A percentile compares a stretch with the other conserved stretches of the same genome.
Conservation (phyloP, 2,888 invertebrate species). For the Trichopria drosophilae region DNA sequence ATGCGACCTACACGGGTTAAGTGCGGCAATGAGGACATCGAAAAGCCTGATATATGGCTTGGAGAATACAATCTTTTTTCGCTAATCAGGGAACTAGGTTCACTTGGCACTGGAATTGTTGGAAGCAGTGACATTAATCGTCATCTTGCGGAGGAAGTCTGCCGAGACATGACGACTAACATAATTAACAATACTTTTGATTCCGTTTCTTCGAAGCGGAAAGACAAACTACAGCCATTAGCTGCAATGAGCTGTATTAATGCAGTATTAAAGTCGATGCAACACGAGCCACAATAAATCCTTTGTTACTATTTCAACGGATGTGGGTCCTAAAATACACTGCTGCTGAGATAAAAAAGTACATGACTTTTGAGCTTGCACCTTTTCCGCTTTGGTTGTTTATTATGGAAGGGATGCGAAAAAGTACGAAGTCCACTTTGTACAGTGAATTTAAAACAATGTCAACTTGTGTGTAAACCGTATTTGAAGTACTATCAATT, state of each 20-base stretch:
- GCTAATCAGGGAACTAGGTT: slow-evolving; percentile 20
- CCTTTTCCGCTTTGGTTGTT: slow-evolving; percentile 6
- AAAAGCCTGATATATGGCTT: too few relatives aligned
- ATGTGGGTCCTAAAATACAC: not conserved
- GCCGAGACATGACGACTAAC: slow-evolving; percentile 40
- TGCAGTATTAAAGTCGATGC: not conserved
- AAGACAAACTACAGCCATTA: slow-evolving; percentile 2
- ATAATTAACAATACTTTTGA: slow-evolving; percentile 39
- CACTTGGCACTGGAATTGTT: too few relatives aligned
- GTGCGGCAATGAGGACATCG: not conserved
- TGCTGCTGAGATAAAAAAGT: not conserved
- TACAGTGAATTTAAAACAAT: slow-evolving; percentile 18
- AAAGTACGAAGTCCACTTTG: slow-evolving; percentile 2
- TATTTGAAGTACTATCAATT: too few relatives aligned
- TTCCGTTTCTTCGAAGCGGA: slow-evolving; percentile 41
- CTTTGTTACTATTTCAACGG: slow-evolving; percentile 9
- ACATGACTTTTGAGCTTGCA: not conserved
- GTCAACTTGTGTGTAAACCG: slow-evolving; percentile 19
- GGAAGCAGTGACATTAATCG: too few relatives aligned
- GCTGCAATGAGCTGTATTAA: not conserved
- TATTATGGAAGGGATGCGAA: slow-evolving; percentile 7
- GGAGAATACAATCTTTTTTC: not conserved
- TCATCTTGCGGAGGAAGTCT: too few relatives aligned
- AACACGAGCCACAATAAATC: not conserved
- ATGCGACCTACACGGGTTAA: not conserved